Evolutionary conservation across 2,888 invertebrate species (phyloP).

Genomic region (Sicus ferrugineus): DNA sequence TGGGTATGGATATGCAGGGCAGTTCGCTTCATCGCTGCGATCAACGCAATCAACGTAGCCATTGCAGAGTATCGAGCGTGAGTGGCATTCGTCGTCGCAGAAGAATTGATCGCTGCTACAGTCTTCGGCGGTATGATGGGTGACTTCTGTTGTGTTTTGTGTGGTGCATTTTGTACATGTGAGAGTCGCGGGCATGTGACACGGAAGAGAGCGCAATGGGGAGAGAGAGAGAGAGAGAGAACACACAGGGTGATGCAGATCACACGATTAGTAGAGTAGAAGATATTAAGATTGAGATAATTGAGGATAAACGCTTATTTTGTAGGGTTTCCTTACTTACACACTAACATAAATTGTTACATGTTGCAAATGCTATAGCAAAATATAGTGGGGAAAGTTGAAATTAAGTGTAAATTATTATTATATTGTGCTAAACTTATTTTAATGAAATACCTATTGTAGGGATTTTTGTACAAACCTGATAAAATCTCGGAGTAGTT

Average conservation of each 20-base stretch:
- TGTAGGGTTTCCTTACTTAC: too few relatives aligned
- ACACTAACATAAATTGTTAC: too few relatives aligned
- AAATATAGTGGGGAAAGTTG: too few relatives aligned
- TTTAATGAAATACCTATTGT: too few relatives aligned
- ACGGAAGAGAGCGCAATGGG: constrained; percentile 10
- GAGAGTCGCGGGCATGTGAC: constrained; percentile 19
- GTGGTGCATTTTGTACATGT: constrained; percentile 12
- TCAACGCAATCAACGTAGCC: constrained; percentile 69
- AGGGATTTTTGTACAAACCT: neutral
- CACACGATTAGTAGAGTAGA: constrained; percentile 22
- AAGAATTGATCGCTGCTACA: constrained; percentile 65
- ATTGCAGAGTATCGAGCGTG: constrained; percentile 71
- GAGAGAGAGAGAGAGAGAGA: constrained; percentile 13
- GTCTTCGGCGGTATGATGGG: constrained; percentile 53
- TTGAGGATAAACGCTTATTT: too few relatives aligned
- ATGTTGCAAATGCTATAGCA: too few relatives aligned
- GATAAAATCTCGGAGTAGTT: neutral
- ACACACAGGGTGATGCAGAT: constrained; percentile 14
- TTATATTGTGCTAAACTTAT: too few relatives aligned
- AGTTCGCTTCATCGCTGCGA: constrained; percentile 69
- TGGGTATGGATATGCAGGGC: constrained; percentile 40
- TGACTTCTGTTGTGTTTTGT: constrained; percentile 45
- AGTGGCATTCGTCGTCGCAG: constrained; percentile 71
- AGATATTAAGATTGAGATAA: neutral
- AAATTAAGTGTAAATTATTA: too few relatives aligned